Evolutionary conservation across 2,797 vertebrate species (phyloP), one percentile per base, ranked within the genome.

Genomic region (Sebastes dallii): DNA sequence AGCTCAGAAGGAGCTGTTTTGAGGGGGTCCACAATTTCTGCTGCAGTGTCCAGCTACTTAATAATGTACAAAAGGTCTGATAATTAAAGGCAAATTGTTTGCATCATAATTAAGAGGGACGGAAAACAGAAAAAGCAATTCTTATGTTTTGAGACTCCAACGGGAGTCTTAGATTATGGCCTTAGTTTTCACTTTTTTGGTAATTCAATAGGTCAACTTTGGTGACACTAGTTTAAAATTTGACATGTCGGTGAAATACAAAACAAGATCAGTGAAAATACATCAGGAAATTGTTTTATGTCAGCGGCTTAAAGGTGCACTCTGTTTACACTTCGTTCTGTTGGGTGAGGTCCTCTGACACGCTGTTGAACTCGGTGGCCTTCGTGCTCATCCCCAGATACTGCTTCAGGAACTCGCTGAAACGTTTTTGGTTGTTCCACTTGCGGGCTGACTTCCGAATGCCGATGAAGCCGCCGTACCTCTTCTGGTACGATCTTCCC

Each of bases 371-470:
- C 89, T 97, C 96, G 11, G 96, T 96, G 75, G 97, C 96, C 70
- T 97, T 97, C 58, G 97, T 87, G 78, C 95, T 96, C 97, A 98
- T 97, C 69, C 97, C 97, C 86, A 99, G 94, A 89, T 99, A 99
- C 94, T 99, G 98, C 96, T 97, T 97, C 91, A 99, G 96, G 88
- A 99, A 98, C 92, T 99, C 96, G 46, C 97, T 98, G 94, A 99
- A 98, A 80, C 98, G 95, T 94, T 99, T 99, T 94, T 99, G 98
- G 95, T 97, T 99, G 95, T 98, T 99, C 97, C 98, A 96, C 93
- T 99, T 99, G 78, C 98, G 96, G 64, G 98, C 98, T 0, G 98
- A 98, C 91, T 99, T 99, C 62, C 98, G 96, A 75, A 98, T 97
- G 3, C 98, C 98, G 5, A 98, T 97, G 91, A 99, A 99, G 66